These are phyloP conservation scores for Acrobasis repandana DNA, from an alignment of 2,888 invertebrate species.

Conservation along the genomic window DNA sequence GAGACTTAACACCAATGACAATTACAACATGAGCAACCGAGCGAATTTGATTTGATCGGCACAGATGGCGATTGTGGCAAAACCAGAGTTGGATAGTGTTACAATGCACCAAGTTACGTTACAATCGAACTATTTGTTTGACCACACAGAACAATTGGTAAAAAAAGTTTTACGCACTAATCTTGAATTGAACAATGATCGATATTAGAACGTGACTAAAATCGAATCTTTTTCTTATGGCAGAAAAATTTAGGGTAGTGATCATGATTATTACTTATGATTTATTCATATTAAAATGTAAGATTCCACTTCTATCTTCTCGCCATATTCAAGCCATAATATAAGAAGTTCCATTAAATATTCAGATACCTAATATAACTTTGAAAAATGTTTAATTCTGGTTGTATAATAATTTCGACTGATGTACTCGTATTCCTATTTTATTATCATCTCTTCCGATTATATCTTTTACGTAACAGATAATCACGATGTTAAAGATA, in stretches of 20 bases:
- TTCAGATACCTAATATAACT: too few relatives aligned
- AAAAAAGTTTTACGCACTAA: conserved; percentile 49
- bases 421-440: too few relatives aligned
- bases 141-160: conserved; percentile 30
- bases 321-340: too few relatives aligned
- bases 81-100: conserved; percentile 14
- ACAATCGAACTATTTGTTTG: conserved; percentile 19
- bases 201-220: conserved; percentile 47
- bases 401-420: too few relatives aligned
- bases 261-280: conserved; percentile 7
- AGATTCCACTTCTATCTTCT: too few relatives aligned
- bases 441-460: too few relatives aligned
- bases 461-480: too few relatives aligned
- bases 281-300: background rate
- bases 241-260: conserved; percentile 33
- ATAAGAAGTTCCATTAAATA: too few relatives aligned
- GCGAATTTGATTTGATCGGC: conserved; percentile 10
- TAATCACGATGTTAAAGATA: too few relatives aligned
- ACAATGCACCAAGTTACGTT: conserved; percentile 14
- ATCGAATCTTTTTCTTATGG: conserved; percentile 37
- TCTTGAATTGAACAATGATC: conserved; percentile 39
- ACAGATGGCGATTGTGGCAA: conserved; percentile 13
- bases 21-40: conserved; percentile 1
- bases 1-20: conserved; percentile 1
- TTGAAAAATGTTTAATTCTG: too few relatives aligned